Conservation (phyloP, 2,113 vertebrate species). For the Cranoglanis bouderius region DNA sequence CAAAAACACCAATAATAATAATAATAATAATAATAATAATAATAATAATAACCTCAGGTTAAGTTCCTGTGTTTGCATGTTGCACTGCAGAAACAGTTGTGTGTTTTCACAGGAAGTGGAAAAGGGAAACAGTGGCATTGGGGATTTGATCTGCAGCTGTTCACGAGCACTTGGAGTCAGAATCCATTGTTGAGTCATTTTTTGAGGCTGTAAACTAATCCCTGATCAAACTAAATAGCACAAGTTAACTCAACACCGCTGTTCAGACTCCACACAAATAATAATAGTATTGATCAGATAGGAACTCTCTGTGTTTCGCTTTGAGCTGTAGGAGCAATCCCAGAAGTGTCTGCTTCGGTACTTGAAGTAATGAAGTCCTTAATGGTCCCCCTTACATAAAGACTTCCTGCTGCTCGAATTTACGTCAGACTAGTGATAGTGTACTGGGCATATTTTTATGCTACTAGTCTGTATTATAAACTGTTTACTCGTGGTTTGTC, state of each 20-base stretch:
- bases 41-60: neutral
- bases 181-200: neutral
- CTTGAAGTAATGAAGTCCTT: neutral
- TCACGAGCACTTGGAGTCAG: neutral
- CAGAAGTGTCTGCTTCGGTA: neutral
- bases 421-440: slow-evolving; percentile 18
- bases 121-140: neutral
- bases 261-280: neutral
- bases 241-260: neutral
- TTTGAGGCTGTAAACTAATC: neutral
- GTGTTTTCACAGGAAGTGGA: slow-evolving; percentile 9
- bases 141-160: slow-evolving; percentile 30
- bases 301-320: neutral
- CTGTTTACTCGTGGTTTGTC: neutral
- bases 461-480: neutral
- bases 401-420: slow-evolving; percentile 39
- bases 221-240: neutral
- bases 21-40: no score
- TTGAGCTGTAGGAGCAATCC: neutral
- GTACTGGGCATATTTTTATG: neutral
- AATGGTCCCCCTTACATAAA: slow-evolving; percentile 43
- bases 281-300: neutral
- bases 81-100: neutral
- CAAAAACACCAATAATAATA: neutral
- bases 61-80: neutral